Evolutionary conservation across 2,797 vertebrate species (phyloP).

Genomic region (Neoniphon sammara): DNA sequence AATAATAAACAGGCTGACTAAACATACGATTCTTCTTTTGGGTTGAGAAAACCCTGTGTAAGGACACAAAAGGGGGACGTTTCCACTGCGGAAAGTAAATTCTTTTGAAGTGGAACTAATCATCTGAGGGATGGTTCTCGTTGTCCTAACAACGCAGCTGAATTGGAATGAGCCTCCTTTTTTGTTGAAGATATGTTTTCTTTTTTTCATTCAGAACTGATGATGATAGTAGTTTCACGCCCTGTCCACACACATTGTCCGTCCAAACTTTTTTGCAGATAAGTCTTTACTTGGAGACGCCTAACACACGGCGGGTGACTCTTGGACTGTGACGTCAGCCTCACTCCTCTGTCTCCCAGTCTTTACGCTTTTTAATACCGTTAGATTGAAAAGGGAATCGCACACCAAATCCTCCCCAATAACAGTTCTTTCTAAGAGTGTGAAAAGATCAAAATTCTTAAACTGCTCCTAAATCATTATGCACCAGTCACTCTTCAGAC

Average conservation of each 20-base stretch:
- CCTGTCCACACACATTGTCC: constrained; percentile 95
- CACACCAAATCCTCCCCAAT: constrained; percentile 76
- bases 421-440: constrained; percentile 68
- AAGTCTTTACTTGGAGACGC: constrained; percentile 87
- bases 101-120: constrained; percentile 99
- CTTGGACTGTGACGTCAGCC: constrained; percentile 85
- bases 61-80: constrained; percentile 93
- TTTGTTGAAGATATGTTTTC: constrained; percentile 99
- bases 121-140: constrained; percentile 99
- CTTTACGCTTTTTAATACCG: constrained; percentile 83
- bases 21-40: constrained; percentile 91
- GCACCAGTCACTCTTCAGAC: constrained; percentile 54
- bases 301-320: constrained; percentile 88
- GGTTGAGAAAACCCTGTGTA: constrained; percentile 91
- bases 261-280: constrained; percentile 85
- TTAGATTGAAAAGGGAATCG: constrained; percentile 80
- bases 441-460: constrained; percentile 80
- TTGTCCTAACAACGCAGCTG: constrained; percentile 99
- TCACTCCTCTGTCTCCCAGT: constrained; percentile 74
- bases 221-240: constrained; percentile 99
- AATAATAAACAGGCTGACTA: constrained; percentile 94
- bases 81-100: constrained; percentile 98
- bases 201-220: constrained; percentile 97
- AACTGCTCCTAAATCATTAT: constrained; percentile 71
- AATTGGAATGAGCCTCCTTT: constrained; percentile 95